phyloP scores from a whole-genome alignment of 2,888 invertebrate genomes.

The Lochmaea capreae region DNA sequence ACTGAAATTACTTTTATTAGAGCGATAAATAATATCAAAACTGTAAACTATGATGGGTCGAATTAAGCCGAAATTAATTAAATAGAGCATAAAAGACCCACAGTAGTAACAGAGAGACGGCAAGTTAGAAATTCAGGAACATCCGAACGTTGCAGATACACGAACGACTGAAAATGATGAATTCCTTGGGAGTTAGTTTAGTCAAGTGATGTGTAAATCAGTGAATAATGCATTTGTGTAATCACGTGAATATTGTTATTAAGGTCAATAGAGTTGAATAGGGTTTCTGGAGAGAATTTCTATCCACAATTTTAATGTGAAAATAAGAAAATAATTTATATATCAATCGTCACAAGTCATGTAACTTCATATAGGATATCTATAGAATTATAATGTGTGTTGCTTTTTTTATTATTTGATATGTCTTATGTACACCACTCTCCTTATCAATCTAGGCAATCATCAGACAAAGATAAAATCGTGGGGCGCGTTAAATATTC shows the following conservation, averaged over 20 bases:
- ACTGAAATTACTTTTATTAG: no score
- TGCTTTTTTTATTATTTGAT: no score
- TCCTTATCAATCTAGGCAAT: no score
- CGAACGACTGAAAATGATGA: conserved; percentile 16
- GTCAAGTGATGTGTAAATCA: conserved; percentile 14
- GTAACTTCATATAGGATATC: not conserved
- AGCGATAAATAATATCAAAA: no score
- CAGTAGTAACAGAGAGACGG: not conserved
- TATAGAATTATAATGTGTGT: no score
- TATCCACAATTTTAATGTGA: not conserved
- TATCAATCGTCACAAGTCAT: not conserved
- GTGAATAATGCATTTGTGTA: conserved; percentile 16
- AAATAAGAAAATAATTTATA: not conserved
- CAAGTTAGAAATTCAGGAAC: not conserved
- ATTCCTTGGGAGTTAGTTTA: conserved; percentile 16
- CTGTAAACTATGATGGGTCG: not conserved
- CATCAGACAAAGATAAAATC: no score
- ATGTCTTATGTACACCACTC: no score
- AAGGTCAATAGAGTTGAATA: conserved; percentile 5
- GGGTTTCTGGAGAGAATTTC: not conserved
- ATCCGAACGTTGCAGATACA: not conserved
- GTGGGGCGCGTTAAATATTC: no score
- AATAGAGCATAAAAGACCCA: not conserved
- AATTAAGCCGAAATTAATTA: not conserved
- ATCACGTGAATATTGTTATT: conserved; percentile 7